These are phyloP conservation scores for Raja brachyura DNA, from an alignment of 2,113 vertebrate species.

Conservation along the genomic window DNA sequence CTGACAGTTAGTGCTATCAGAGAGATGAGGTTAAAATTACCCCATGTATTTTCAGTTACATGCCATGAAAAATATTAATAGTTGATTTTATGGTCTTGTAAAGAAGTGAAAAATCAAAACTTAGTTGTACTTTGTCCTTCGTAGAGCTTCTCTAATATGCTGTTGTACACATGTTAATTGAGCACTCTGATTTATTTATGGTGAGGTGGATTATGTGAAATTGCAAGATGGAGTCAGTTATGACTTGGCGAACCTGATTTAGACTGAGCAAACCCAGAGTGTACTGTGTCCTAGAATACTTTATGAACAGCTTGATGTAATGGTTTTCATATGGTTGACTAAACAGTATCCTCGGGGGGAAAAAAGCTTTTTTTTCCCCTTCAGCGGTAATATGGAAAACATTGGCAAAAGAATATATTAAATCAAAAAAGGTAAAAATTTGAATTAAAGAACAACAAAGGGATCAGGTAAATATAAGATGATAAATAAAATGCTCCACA, in stretches of 20 bases:
- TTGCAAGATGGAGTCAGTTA: constrained; percentile 14
- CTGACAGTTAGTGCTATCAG: not conserved
- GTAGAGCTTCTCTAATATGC: not conserved
- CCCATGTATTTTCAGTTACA: not conserved
- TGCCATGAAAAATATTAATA: not conserved
- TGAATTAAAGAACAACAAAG: not conserved
- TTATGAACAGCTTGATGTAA: constrained; percentile 29
- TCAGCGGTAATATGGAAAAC: constrained; percentile 16
- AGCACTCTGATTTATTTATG: not conserved
- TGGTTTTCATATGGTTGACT: constrained; percentile 33
- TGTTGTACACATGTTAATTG: not conserved
- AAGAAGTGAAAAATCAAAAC: not conserved
- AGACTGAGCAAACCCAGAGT: constrained; percentile 26
- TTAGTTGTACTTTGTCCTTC: not conserved
- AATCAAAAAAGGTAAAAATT: not conserved
- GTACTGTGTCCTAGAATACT: constrained; percentile 1
- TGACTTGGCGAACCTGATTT: not conserved
- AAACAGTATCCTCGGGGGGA: constrained; percentile 30
- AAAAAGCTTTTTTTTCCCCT: not conserved
- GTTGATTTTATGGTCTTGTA: not conserved
- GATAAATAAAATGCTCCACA: not conserved
- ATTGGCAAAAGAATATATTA: constrained; percentile 1
- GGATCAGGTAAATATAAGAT: not conserved
- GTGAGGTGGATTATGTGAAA: not conserved
- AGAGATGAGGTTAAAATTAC: not conserved